Evolutionary conservation across 2,888 invertebrate genomes (phyloP).

Genomic region (Hemithea aestivaria): DNA sequence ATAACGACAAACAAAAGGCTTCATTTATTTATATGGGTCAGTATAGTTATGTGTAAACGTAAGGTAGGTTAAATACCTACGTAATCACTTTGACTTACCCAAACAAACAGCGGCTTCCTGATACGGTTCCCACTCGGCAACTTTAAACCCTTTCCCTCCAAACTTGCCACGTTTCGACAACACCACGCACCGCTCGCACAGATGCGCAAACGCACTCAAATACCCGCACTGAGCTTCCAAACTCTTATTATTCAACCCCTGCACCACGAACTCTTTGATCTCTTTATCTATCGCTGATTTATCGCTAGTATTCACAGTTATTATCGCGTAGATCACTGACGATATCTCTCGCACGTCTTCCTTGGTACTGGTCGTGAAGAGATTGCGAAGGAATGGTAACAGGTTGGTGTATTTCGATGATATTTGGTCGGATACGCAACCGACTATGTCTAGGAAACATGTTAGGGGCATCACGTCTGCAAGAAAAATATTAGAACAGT

Average conservation of each 20-base stretch:
- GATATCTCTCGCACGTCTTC: conserved; percentile 87
- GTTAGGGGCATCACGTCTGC: conserved; percentile 82
- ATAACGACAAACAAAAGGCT: too few species aligned
- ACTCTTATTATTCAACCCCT: conserved; percentile 75
- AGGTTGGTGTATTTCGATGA: conserved; percentile 81
- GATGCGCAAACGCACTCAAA: conserved; percentile 83
- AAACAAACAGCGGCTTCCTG: conserved; percentile 78
- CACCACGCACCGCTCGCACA: conserved; percentile 83
- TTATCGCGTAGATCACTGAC: conserved; percentile 86
- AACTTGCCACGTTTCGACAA: conserved; percentile 62
- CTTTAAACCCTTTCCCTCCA: conserved; percentile 64
- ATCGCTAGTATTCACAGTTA: conserved; percentile 81
- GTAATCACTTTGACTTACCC: conserved; percentile 58
- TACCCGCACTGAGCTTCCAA: conserved; percentile 90
- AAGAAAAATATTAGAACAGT: conserved; percentile 17
- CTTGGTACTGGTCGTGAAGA: conserved; percentile 83
- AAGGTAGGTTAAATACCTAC: too few species aligned
- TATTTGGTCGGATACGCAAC: conserved; percentile 86
- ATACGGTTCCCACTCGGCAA: conserved; percentile 79
- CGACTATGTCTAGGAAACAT: conserved; percentile 90
- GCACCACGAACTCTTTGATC: conserved; percentile 72
- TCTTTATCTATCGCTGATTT: conserved; percentile 69
- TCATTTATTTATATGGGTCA: too few species aligned
- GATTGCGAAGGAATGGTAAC: conserved; percentile 81
- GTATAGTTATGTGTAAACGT: too few species aligned